Evolutionary conservation across 2,113 vertebrate genomes (phyloP), one percentile per base, ranked within the genome.

Genomic region (Sceloporus undulatus): DNA sequence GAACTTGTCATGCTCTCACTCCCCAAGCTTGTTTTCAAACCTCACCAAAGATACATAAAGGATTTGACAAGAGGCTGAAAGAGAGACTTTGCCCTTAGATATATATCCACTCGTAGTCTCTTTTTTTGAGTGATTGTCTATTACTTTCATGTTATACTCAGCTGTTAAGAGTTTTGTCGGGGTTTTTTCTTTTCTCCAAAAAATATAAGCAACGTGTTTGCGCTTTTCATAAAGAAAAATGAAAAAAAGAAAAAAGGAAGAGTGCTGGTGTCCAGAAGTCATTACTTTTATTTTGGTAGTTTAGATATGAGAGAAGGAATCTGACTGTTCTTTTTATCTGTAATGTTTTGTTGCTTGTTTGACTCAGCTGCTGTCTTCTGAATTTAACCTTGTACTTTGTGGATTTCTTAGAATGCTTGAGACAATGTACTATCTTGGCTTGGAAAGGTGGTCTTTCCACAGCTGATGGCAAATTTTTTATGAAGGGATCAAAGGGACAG

Each of bases 1-100:
- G 40, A 86, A 86, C 75, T 34, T 86, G 75, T 70, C 59, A 77
- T 78, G 74, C 62, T 34, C 59, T 77, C 21, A 6, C 40, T 88
- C 52, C 25, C 42, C 62, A 59, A 78, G 23, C 62, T 42, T 84
- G 29, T 76, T 87, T 85, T 65, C 73, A 65, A 5, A 9, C 16
- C 42, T 70, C 62, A 70, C 23, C 62, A 40, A 78, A 48, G 81
- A 77, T 70, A 14, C 42, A 77, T 68, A 88, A 77, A 54, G n/a
- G 21, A 70, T 25, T 87, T 87, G 79, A 68, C 73, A 88, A 62
- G 10, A 6, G 75, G 25, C 23, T 79, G 77, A 91, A 78, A 13
- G 56, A 89, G 86, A 82, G 80, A 8, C 79, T 77, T 81, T 90
- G 11, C 78, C 19, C 25, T n/a, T 21, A 16, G 7, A 79, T 1